phyloP scores from a whole-genome alignment of 2,113 vertebrate species.

The Pomatorhinus ruficollis region DNA sequence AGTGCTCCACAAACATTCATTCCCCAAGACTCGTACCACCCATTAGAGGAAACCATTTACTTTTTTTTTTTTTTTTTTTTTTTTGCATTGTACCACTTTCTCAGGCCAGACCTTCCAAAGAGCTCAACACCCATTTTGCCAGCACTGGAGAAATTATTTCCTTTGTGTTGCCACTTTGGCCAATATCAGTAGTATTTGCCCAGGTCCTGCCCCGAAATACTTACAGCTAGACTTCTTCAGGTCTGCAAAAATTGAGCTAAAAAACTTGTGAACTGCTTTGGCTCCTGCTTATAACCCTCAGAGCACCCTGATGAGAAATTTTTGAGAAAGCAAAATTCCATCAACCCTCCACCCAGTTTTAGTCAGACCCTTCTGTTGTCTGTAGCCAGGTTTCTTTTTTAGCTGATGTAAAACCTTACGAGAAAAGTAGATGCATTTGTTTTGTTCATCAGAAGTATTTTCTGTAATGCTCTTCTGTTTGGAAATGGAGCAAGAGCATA shows the following conservation, averaged over 20 bases:
- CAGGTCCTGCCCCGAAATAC: background rate
- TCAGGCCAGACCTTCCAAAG: background rate
- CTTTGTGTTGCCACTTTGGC: background rate
- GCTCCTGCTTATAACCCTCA: background rate
- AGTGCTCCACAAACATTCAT: slow-evolving; percentile 43
- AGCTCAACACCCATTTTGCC: background rate
- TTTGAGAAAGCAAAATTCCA: background rate
- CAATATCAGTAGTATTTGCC: background rate
- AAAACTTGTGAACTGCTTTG: background rate
- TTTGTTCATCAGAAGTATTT: background rate
- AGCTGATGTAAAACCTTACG: background rate
- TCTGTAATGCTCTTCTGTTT: background rate
- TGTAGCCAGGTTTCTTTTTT: background rate
- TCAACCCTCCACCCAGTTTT: background rate
- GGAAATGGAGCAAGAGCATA: background rate
- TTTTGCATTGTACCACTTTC: background rate
- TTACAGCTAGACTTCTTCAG: background rate
- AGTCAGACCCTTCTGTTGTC: background rate
- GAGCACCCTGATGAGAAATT: background rate
- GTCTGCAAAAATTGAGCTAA: background rate
- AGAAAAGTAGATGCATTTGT: background rate
- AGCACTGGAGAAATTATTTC: background rate
- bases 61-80: background rate
- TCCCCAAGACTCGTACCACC: background rate
- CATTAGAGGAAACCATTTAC: background rate